A percentile compares a stretch with the other conserved stretches of the same genome.
Conservation (phyloP, 2,888 invertebrate genomes). For the Tenthredo amoena region DNA sequence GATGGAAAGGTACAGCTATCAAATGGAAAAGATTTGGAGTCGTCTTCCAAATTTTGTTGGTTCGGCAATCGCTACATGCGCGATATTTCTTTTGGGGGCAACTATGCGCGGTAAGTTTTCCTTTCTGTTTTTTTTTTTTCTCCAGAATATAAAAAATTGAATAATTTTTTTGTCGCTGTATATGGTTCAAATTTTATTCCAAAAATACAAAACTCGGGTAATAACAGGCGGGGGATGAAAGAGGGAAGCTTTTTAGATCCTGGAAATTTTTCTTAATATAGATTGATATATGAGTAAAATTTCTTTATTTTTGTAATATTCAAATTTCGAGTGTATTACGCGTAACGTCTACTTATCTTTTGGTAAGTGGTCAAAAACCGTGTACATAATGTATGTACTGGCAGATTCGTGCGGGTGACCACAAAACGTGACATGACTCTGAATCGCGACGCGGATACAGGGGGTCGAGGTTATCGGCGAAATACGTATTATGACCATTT, state of each 20-base stretch:
- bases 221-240: too few species aligned
- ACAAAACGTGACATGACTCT: constrained; percentile 28
- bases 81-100: constrained; percentile 83
- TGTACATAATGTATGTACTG: constrained; percentile 10
- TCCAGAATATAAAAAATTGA: too few species aligned
- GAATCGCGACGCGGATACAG: not conserved
- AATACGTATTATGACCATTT: constrained; percentile 57
- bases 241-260: too few species aligned
- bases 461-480: constrained; percentile 44
- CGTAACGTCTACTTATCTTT: too few species aligned
- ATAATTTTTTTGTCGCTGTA: too few species aligned
- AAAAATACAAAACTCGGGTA: too few species aligned
- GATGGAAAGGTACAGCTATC: constrained; percentile 81
- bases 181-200: too few species aligned
- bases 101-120: constrained; percentile 81
- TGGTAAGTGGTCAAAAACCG: too few species aligned
- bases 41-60: constrained; percentile 80
- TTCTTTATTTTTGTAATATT: too few species aligned
- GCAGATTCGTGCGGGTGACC: constrained; percentile 11
- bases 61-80: constrained; percentile 81
- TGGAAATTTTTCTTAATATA: too few species aligned
- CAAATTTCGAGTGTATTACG: too few species aligned
- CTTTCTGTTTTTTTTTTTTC: not conserved
- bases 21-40: constrained; percentile 81
- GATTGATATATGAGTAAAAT: too few species aligned